Conservation (phyloP, 1,140 invertebrate genomes). For the Lordiphosa clarofinis region DNA sequence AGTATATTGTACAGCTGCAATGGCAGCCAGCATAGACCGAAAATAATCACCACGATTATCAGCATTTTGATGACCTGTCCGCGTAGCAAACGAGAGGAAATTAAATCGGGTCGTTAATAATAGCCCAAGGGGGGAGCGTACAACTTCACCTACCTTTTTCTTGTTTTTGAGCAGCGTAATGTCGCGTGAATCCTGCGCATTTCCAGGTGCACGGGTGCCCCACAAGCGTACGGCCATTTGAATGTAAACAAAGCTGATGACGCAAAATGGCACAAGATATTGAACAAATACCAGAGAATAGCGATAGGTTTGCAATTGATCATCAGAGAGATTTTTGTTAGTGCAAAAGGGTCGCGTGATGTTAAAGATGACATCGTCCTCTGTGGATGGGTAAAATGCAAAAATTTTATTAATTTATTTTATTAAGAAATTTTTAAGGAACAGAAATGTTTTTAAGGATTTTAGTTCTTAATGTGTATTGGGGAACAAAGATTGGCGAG, state of each 20-base stretch:
- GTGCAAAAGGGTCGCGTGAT: conserved; percentile 82
- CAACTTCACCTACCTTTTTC: conserved; percentile 84
- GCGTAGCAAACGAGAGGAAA: conserved; percentile 17
- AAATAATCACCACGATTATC: conserved; percentile 88
- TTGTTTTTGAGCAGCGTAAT: conserved; percentile 89
- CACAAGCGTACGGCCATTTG: conserved; percentile 88
- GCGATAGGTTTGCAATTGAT: conserved; percentile 82
- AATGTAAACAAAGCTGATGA: conserved; percentile 90
- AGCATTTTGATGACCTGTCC: conserved; percentile 92
- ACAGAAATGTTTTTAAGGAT: too few relatives aligned
- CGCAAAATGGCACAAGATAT: conserved; percentile 87
- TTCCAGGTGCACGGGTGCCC: conserved; percentile 88
- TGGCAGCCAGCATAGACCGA: conserved; percentile 90
- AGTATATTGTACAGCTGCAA: conserved; percentile 88
- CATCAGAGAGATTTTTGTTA: conserved; percentile 81
- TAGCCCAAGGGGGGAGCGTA: not conserved
- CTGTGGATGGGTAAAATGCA: too few relatives aligned
- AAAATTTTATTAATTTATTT: too few relatives aligned
- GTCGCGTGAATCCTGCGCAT: conserved; percentile 87
- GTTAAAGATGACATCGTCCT: conserved; percentile 60
- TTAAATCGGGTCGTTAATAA: conserved; percentile 7
- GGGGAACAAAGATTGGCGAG: too few relatives aligned
- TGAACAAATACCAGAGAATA: conserved; percentile 83
- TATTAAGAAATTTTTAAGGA: too few relatives aligned
- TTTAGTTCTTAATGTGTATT: too few relatives aligned